A percentile compares a stretch with the other conserved stretches of the same genome.
These are phyloP conservation scores for Apotomis turbidana DNA, from an alignment of 2,888 invertebrate species.

Conservation along the genomic window DNA sequence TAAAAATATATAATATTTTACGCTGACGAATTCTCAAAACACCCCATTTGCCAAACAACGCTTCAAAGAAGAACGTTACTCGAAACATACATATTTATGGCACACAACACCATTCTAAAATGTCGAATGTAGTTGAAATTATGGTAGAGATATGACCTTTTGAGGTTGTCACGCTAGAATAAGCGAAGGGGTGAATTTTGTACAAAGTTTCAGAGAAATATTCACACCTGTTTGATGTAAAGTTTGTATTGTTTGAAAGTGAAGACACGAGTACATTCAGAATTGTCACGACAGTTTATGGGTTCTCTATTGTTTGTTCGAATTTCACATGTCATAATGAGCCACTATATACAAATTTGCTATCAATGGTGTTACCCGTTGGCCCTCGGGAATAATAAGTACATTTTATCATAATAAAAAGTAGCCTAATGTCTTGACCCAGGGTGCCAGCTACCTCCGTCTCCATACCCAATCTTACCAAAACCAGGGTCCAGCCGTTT, in stretches of 20 bases:
- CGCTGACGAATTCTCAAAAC: constrained; percentile 11
- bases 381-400: too few species aligned
- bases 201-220: constrained; percentile 20
- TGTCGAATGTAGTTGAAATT: background rate
- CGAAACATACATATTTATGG: constrained; percentile 37
- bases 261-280: background rate
- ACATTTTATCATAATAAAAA: too few species aligned
- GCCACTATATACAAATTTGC: background rate
- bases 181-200: constrained; percentile 31
- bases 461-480: too few species aligned
- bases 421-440: too few species aligned
- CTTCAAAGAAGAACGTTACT: constrained; percentile 16
- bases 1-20: constrained; percentile 10
- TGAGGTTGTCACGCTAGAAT: background rate
- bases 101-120: background rate
- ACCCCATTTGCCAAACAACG: constrained; percentile 13
- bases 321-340: too few species aligned
- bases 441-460: too few species aligned
- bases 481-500: too few species aligned
- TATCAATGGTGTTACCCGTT: background rate
- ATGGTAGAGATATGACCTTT: background rate
- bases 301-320: too few species aligned
- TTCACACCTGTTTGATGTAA: constrained; percentile 52
- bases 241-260: constrained; percentile 33
- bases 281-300: background rate